These are phyloP conservation scores for Phrynosoma platyrhinos DNA, from an alignment of 2,113 vertebrate genomes.

Conservation along the genomic window DNA sequence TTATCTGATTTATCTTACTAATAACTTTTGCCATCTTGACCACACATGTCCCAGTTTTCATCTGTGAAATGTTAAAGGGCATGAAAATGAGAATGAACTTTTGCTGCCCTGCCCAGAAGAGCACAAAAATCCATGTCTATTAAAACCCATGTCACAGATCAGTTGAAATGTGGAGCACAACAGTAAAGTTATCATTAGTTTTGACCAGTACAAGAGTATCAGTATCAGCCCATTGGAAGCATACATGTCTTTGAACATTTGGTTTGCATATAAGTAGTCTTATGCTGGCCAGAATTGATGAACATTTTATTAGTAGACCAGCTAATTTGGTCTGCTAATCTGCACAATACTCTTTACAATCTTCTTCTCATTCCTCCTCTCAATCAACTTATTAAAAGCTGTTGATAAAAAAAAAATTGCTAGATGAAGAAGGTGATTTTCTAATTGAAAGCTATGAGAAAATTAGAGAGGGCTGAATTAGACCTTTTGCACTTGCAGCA, in stretches of 20 bases:
- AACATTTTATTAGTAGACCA: slow-evolving; percentile 14
- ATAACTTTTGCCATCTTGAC: no score
- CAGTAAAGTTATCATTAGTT: neutral
- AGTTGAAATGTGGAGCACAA: neutral
- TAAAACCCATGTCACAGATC: neutral
- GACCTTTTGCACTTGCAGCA: slow-evolving; percentile 9
- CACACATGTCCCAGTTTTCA: no score
- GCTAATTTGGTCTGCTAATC: slow-evolving; percentile 14
- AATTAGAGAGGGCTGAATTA: slow-evolving; percentile 1
- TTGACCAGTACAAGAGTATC: neutral
- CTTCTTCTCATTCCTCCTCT: neutral
- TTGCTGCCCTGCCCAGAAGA: neutral
- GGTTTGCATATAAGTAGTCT: neutral
- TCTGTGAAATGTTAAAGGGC: no score
- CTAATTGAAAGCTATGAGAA: neutral
- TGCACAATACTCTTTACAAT: neutral
- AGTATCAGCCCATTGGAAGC: no score
- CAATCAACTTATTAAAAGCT: slow-evolving; percentile 2
- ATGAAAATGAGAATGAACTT: neutral
- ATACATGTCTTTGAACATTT: neutral
- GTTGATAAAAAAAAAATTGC: slow-evolving; percentile 13
- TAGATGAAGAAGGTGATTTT: neutral
- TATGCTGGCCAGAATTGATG: neutral
- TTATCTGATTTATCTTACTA: no score
- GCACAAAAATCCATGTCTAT: no score